Evolutionary conservation across 2,113 vertebrate genomes (phyloP).

Genomic region (Petrocephalus zakoni): DNA sequence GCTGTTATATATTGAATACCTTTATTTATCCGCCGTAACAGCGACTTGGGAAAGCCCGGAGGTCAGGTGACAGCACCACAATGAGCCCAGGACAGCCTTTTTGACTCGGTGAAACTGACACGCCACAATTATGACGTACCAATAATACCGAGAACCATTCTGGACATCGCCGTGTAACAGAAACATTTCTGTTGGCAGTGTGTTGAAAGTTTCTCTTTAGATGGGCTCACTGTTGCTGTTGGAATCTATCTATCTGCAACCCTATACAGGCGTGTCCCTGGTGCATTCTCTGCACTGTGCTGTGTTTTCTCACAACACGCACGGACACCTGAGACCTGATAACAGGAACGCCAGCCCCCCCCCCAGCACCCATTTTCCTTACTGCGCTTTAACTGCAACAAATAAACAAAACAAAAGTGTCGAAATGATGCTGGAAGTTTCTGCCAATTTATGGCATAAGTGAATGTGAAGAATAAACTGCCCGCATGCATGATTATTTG

Average conservation of each 20-base stretch:
- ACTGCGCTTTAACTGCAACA: not conserved
- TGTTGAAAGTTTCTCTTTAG: constrained; percentile 18
- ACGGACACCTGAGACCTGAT: constrained; percentile 9
- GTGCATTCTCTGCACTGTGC: not conserved
- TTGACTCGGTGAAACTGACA: constrained; percentile 19
- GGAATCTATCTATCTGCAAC: constrained; percentile 20
- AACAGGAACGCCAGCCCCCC: not conserved
- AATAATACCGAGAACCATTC: constrained; percentile 17
- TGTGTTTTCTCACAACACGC: constrained; percentile 18
- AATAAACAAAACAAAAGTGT: not conserved
- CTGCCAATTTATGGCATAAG: not conserved
- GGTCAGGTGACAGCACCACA: constrained; percentile 21
- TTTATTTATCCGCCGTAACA: constrained; percentile 1
- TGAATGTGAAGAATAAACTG: not conserved
- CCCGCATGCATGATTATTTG: no score
- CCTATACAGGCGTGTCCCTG: constrained; percentile 9
- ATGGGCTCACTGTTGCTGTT: constrained; percentile 19
- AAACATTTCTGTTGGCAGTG: constrained; percentile 25
- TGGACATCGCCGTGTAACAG: constrained; percentile 13
- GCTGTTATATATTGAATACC: constrained; percentile 20
- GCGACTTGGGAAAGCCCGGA: not conserved
- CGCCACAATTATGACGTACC: constrained; percentile 11
- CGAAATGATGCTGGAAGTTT: not conserved
- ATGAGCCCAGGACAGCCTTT: constrained; percentile 15
- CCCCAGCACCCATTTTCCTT: not conserved